These are phyloP conservation scores for Clarias magur DNA, from an alignment of 2,113 vertebrate species.

Conservation along the genomic window DNA sequence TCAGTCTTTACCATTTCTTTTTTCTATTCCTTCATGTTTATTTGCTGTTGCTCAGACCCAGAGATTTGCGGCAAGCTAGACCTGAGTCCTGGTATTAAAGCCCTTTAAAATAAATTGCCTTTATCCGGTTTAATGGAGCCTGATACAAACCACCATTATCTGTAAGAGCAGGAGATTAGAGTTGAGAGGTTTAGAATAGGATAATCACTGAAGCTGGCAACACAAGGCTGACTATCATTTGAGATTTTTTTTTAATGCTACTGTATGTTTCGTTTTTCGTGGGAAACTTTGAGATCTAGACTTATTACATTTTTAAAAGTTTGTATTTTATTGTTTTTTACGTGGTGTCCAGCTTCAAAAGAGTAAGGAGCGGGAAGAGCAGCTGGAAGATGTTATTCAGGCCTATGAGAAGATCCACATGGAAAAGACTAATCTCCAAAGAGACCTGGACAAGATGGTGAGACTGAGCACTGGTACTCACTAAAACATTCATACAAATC, in stretches of 20 bases:
- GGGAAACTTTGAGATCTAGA: background rate
- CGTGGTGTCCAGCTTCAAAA: conserved; percentile 82
- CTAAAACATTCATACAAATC: conserved; percentile 36
- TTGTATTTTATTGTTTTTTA: too few species aligned
- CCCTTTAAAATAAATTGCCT: conserved; percentile 39
- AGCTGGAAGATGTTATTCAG: conserved; percentile 95
- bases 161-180: conserved; percentile 33
- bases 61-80: conserved; percentile 23
- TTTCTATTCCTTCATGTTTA: background rate
- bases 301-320: background rate
- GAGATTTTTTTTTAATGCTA: background rate
- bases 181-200: conserved; percentile 22
- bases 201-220: conserved; percentile 39
- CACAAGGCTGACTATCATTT: background rate
- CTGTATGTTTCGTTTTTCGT: conserved; percentile 14
- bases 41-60: background rate
- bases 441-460: conserved; percentile 94
- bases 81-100: background rate
- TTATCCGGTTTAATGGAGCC: conserved; percentile 20
- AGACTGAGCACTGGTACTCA: conserved; percentile 51
- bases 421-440: conserved; percentile 92
- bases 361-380: conserved; percentile 92
- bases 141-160: conserved; percentile 41
- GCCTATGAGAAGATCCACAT: conserved; percentile 97
- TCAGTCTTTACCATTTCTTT: conserved; percentile 16